phyloP scores from a whole-genome alignment of 2,113 vertebrate species.

The Vulpes lagopus region DNA sequence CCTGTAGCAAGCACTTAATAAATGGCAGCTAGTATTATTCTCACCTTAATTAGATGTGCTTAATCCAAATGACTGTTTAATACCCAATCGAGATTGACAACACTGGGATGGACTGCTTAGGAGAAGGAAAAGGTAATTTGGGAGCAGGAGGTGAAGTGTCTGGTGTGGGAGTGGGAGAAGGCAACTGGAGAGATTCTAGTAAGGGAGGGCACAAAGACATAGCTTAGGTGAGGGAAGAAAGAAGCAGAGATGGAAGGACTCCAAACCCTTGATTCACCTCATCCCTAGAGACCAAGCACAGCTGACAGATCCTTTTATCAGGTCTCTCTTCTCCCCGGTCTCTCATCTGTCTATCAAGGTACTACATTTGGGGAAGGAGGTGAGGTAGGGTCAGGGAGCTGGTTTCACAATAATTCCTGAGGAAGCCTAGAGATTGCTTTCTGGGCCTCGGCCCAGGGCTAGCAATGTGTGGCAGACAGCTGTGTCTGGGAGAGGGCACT shows the following conservation, averaged over 20 bases:
- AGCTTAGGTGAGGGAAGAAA: background rate
- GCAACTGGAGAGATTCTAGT: slow-evolving; percentile 30
- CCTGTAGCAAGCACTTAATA: slow-evolving; percentile 71
- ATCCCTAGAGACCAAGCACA: background rate
- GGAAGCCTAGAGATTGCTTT: background rate
- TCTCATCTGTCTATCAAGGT: slow-evolving; percentile 43
- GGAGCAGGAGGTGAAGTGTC: slow-evolving; percentile 2
- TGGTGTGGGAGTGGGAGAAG: background rate
- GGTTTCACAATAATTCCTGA: background rate
- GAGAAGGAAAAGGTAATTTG: slow-evolving; percentile 36
- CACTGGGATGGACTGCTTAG: background rate
- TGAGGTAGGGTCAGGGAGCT: slow-evolving; percentile 10
- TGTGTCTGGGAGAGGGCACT: background rate
- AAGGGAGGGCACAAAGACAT: slow-evolving; percentile 29
- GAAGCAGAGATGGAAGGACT: background rate
- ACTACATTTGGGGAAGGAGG: background rate
- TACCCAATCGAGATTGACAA: slow-evolving; percentile 48
- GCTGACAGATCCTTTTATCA: slow-evolving; percentile 42
- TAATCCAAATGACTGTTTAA: slow-evolving; percentile 58
- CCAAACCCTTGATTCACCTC: slow-evolving; percentile 46
- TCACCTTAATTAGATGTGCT: slow-evolving; percentile 66
- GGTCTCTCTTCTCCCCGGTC: slow-evolving; percentile 35
- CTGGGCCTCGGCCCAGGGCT: background rate
- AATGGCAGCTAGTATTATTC: slow-evolving; percentile 59
- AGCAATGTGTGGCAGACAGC: background rate